Evolutionary conservation across 2,797 vertebrate species (phyloP).

Genomic region (Tamandua tetradactyla): DNA sequence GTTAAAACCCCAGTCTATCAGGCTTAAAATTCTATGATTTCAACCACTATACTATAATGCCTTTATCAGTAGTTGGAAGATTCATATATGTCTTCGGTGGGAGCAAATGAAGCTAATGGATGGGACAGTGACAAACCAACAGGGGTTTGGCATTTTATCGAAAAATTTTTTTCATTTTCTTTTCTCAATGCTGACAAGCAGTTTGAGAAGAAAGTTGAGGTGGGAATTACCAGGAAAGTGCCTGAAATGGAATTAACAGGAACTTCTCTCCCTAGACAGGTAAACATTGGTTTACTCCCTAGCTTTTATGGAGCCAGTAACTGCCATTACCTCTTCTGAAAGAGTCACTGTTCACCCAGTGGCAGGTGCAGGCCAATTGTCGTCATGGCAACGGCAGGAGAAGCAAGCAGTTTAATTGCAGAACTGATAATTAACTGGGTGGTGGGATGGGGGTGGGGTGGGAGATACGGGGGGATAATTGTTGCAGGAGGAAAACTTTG

Average conservation of each 20-base stretch:
- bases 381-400: conserved; percentile 77
- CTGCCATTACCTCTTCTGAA: conserved; percentile 62
- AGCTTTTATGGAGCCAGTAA: conserved; percentile 63
- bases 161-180: conserved; percentile 48
- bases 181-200: conserved; percentile 21
- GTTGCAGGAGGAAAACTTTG: conserved; percentile 69
- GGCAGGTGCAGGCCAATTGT: conserved; percentile 80
- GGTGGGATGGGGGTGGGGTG: background rate
- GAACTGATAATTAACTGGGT: conserved; percentile 81
- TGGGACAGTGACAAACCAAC: conserved; percentile 21
- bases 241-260: conserved; percentile 10
- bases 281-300: conserved; percentile 70
- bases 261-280: conserved; percentile 61
- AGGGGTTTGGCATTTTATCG: conserved; percentile 35
- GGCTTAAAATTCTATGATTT: conserved; percentile 6
- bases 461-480: conserved; percentile 72
- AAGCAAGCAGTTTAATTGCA: conserved; percentile 78
- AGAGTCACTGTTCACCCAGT: conserved; percentile 77
- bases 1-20: conserved; percentile 7
- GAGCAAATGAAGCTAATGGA: conserved; percentile 42
- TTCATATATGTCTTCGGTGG: background rate
- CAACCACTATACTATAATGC: background rate
- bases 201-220: conserved; percentile 23
- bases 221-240: conserved; percentile 45
- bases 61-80: conserved; percentile 10